phyloP scores from a whole-genome alignment of 2,888 invertebrate genomes.

The Heliconius cydno region DNA sequence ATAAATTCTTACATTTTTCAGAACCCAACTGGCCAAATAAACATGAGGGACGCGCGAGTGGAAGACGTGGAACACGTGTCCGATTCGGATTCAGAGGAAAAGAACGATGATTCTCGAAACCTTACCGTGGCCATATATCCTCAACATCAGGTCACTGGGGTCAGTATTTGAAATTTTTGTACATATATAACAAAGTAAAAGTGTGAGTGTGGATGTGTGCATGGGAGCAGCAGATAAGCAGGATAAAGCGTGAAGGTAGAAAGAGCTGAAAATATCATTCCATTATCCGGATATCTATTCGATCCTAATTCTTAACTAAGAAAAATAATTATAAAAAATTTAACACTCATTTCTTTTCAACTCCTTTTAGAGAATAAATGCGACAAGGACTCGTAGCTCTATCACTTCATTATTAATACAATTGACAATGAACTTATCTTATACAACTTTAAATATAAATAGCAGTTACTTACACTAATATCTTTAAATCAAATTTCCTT shows the following conservation, averaged over 20 bases:
- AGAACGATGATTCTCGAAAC: constrained; percentile 87
- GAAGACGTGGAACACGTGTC: constrained; percentile 97
- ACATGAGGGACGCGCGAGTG: constrained; percentile 96
- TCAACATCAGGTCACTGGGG: constrained; percentile 87
- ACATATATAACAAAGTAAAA: not conserved
- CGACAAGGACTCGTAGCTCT: constrained; percentile 95
- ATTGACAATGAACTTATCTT: too few relatives aligned
- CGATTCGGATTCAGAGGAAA: constrained; percentile 95
- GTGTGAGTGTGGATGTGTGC: not conserved
- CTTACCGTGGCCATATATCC: constrained; percentile 97
- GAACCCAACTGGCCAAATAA: constrained; percentile 97
- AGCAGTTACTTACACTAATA: not conserved
- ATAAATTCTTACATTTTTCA: constrained; percentile 59
- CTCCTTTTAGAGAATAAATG: constrained; percentile 88
- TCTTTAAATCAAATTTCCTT: not conserved
- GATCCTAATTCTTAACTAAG: too few relatives aligned
- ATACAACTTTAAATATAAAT: too few relatives aligned
- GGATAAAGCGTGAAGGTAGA: too few relatives aligned
- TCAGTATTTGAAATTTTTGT: constrained; percentile 53
- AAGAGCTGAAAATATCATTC: too few relatives aligned
- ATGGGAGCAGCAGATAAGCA: too few relatives aligned
- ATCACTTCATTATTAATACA: constrained; percentile 82
- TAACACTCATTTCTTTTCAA: too few relatives aligned
- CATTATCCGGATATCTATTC: too few relatives aligned
- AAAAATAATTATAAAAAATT: too few relatives aligned